Conservation (phyloP, 2,797 vertebrate genomes). For the Alcedo atthis region DNA sequence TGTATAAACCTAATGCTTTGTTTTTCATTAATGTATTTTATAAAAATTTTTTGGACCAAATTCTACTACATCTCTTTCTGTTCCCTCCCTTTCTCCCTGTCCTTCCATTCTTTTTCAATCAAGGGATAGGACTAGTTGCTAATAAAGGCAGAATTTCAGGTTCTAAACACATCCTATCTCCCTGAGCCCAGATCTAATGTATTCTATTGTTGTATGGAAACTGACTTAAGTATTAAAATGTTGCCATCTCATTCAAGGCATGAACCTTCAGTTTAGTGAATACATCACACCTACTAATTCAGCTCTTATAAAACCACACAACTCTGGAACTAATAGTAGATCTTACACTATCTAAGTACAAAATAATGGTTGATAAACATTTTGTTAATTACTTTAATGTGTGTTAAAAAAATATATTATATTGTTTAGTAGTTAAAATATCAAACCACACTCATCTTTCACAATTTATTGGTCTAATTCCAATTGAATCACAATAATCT, state of each 20-base stretch:
- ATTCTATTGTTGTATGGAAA: not conserved
- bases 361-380: not conserved
- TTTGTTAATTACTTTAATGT: constrained; percentile 24
- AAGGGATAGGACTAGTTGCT: accelerated
- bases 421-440: constrained; percentile 27
- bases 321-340: not conserved
- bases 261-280: not conserved
- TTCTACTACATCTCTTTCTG: not conserved
- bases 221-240: not conserved
- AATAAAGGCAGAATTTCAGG: not conserved
- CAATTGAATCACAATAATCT: constrained; percentile 4
- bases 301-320: not conserved
- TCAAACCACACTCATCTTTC: constrained; percentile 26
- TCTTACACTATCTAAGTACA: not conserved
- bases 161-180: not conserved
- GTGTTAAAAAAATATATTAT: constrained; percentile 23
- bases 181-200: not conserved
- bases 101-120: not conserved
- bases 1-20: not conserved
- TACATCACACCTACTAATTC: not conserved
- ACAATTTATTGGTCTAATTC: constrained; percentile 5
- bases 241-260: not conserved
- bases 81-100: not conserved
- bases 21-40: not conserved
- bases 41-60: not conserved